Evolutionary conservation across 2,113 vertebrate genomes (phyloP), one percentile per base, ranked within the genome.

Genomic region (Lethenteron reissneri): DNA sequence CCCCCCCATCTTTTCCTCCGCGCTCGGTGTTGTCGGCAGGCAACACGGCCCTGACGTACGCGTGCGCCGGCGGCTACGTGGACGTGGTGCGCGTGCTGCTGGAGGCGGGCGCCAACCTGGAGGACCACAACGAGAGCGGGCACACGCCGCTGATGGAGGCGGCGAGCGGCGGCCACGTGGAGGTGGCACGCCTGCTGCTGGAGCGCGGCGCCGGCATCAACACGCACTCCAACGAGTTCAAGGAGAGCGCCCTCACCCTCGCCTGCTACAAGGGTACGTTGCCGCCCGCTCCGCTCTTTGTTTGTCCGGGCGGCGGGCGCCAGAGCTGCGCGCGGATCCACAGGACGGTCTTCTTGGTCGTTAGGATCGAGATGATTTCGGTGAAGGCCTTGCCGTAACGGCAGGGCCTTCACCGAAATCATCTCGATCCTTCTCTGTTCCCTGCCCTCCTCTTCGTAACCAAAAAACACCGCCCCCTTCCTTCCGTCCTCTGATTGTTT

Each of bases 171-270:
- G 94, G 94, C 73, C 92, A 97, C 57, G 92, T 99, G 21, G 92
- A 97, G 76, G 92, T 99, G 74, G 91, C 94, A 71, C 84, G 88
- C 79, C 86, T 99, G 72, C 88, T 99, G 71, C 83, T 99, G 79
- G 92, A 97, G 79, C 92, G 92, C 56, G 94, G 94, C 72, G 94
- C 94, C 73, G 94, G 94, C 80, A 97, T 99, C 83, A 97, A 97
- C 80, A 96, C 91, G 76, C 94, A 99, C 80, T 99, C 94, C 81
- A 99, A 97, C 4, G 94, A 99, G 83, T 99, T 99, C 80, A 99
- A 99, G 81, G 94, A 99, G 85, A 99, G 94, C 77, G 94, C 94
- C 64, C 90, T 99, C 80, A 99, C 94, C 14, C 86, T 99, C 72
- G 92, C 92, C 58, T 99, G 92, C 81, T 99, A 99, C 75, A 99